A percentile compares a stretch with the other conserved stretches of the same genome.
These are phyloP conservation scores for Gambusia holbrooki DNA, from an alignment of 2,113 vertebrate species.

Conservation along the genomic window DNA sequence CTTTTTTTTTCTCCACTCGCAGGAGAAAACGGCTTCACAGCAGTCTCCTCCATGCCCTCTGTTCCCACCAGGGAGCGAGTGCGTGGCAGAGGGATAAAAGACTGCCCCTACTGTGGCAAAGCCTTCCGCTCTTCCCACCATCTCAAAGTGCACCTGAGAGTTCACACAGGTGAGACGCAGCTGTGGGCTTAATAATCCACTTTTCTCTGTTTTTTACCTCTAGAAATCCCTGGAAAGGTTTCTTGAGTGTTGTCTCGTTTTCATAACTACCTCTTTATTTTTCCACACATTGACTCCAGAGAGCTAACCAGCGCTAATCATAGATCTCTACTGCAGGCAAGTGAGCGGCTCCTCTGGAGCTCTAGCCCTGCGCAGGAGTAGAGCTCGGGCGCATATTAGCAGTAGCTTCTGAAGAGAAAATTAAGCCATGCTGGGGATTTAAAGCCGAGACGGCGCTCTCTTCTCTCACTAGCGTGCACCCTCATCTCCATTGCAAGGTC, in stretches of 20 bases:
- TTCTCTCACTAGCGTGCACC: slow-evolving; percentile 16
- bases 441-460: slow-evolving; percentile 16
- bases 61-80: slow-evolving; percentile 80
- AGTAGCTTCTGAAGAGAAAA: slow-evolving; percentile 29
- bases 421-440: slow-evolving; percentile 33
- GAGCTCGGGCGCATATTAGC: slow-evolving; percentile 41
- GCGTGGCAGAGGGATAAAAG: slow-evolving; percentile 87
- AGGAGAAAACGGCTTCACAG: slow-evolving; percentile 85
- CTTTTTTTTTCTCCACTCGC: slow-evolving; percentile 20
- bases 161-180: slow-evolving; percentile 89
- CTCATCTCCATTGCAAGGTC: not conserved
- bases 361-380: slow-evolving; percentile 39
- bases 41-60: slow-evolving; percentile 73
- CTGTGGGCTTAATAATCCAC: slow-evolving; percentile 52
- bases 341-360: slow-evolving; percentile 53
- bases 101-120: slow-evolving; percentile 93
- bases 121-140: slow-evolving; percentile 94
- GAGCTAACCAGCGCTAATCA: slow-evolving; percentile 61
- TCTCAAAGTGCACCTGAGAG: slow-evolving; percentile 92
- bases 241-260: slow-evolving; percentile 41
- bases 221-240: slow-evolving; percentile 56
- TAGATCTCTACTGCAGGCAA: slow-evolving; percentile 50
- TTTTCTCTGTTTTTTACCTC: slow-evolving; percentile 37
- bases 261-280: slow-evolving; percentile 18
- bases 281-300: slow-evolving; percentile 43